Evolutionary conservation across 2,888 invertebrate genomes (phyloP), one percentile per base, ranked within the genome.

Genomic region (Tenthredo livida): DNA sequence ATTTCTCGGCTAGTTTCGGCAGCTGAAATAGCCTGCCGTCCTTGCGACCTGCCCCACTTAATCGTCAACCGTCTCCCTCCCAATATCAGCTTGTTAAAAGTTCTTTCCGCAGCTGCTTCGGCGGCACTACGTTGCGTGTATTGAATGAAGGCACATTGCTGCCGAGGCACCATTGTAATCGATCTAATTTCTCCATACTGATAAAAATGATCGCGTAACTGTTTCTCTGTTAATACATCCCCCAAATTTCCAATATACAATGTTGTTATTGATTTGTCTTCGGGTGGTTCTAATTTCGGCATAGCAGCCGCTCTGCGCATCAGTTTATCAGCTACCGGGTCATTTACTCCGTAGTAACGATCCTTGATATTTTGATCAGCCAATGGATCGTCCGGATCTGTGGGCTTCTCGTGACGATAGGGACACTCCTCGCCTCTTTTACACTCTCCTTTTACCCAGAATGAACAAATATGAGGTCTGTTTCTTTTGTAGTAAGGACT

Each of bases 401-500:
- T 98, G 0, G 99, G 99, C 92, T 98, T 98, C 92, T 99, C 99
- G 90, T 99, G 99, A 61, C 99, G 94, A 92, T 98, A 99, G 0
- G 99, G 99, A 93, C 99, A 99, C 92, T 99, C 99, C 93, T 99
- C 99, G 25, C 99, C 99, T 93, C 99, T 94, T 91, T 98, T 96
- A 92, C 99, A 99, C 93, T 99, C 98, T 1, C 98, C 99, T 94
- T 99, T 99, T n/a, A 99, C 98, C 98, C 98, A 99, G 94, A 99
- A 99, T 0, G 98, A 98, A 93, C 99, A 99, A 82, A 99, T 98
- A 93, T 99, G 99, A 0, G 99, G 98, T 89, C 98, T 95, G 91
- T 99, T 99, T 84, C 99, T 94, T 92, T 98, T 98, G 93, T 99
- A 99, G 93, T 99, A 99, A 0, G 99, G 99, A 72, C 98, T 97